These are phyloP conservation scores for Triplophysa yarkandensis DNA, from an alignment of 2,797 vertebrate genomes.

Conservation along the genomic window DNA sequence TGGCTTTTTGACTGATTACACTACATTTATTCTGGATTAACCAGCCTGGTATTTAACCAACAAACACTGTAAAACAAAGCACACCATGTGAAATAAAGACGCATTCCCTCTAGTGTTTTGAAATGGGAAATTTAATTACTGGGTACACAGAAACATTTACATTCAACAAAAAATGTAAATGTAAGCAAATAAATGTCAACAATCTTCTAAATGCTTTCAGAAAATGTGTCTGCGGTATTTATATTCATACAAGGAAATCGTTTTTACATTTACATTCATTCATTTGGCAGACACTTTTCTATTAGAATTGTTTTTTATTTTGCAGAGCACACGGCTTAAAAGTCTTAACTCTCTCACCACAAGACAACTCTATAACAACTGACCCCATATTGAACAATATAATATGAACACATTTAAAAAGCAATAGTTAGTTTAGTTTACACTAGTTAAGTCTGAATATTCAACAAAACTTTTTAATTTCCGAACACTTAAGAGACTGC, in stretches of 20 bases:
- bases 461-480: background rate
- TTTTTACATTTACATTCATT: no score
- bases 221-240: background rate
- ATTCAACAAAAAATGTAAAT: background rate
- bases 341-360: no score
- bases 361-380: no score
- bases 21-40: conserved; percentile 6
- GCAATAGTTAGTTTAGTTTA: background rate
- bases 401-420: background rate
- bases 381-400: background rate
- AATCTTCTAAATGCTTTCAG: background rate
- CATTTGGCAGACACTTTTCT: no score
- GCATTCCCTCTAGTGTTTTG: conserved; percentile 2
- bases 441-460: background rate
- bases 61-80: background rate
- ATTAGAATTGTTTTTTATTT: no score
- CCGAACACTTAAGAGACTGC: background rate
- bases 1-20: conserved; percentile 2
- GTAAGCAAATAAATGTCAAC: background rate
- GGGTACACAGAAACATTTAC: conserved; percentile 4
- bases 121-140: conserved; percentile 6
- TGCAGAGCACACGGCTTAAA: no score
- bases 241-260: no score
- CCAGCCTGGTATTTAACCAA: background rate
- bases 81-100: background rate